A percentile compares a stretch with the other conserved stretches of the same genome.
Conservation (phyloP, 1,140 invertebrate species). For the Orius insidiosus region DNA sequence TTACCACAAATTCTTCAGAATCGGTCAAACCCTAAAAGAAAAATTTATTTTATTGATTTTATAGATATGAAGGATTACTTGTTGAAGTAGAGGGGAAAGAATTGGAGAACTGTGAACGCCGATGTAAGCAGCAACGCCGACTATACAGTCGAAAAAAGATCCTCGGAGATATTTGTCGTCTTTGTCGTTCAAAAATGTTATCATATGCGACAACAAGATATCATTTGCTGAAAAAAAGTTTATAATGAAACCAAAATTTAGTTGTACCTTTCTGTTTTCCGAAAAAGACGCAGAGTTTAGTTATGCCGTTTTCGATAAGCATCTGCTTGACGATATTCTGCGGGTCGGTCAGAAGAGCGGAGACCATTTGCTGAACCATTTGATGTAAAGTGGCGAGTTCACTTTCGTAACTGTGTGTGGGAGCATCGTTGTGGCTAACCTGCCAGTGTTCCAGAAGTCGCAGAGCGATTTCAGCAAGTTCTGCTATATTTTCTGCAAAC, state of each 20-base stretch:
- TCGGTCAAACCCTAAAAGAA: constrained; percentile 67
- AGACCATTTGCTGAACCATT: constrained; percentile 75
- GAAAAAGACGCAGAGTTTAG: constrained; percentile 84
- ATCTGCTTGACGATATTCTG: constrained; percentile 83
- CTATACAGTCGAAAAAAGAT: constrained; percentile 85
- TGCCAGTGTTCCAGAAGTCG: constrained; percentile 26
- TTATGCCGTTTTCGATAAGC: constrained; percentile 76
- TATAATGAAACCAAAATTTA: no score
- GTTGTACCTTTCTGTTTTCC: constrained; percentile 84
- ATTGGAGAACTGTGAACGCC: constrained; percentile 86
- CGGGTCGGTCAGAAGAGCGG: constrained; percentile 68
- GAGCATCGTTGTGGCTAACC: constrained; percentile 29
- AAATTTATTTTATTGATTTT: constrained; percentile 10
- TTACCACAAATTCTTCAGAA: constrained; percentile 84
- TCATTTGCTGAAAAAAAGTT: constrained; percentile 68
- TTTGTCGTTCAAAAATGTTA: constrained; percentile 95
- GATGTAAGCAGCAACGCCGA: constrained; percentile 81
- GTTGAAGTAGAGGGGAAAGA: constrained; percentile 77
- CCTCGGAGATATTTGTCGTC: constrained; percentile 74
- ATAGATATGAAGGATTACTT: constrained; percentile 37
- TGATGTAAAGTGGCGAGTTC: constrained; percentile 80
- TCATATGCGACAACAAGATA: constrained; percentile 86
- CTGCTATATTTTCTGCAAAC: constrained; percentile 76
- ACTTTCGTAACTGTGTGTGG: constrained; percentile 60
- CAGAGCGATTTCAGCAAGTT: constrained; percentile 71